Conservation (phyloP, 2,797 vertebrate genomes). For the Propithecus deckenii region DNA sequence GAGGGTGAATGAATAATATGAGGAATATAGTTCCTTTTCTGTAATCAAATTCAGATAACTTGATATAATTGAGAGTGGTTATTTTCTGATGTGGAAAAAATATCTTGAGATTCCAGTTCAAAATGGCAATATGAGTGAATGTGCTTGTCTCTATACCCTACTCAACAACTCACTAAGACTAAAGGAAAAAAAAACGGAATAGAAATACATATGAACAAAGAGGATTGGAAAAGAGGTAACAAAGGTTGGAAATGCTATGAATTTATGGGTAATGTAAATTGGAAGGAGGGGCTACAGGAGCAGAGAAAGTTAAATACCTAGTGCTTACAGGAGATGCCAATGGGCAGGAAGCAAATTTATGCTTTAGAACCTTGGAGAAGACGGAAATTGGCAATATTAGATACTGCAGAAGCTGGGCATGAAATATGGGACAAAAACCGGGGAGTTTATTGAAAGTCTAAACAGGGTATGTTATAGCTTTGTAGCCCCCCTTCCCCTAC, state of each 20-base stretch:
- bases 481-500: neutral
- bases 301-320: neutral
- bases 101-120: neutral
- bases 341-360: neutral
- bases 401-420: neutral
- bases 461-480: neutral
- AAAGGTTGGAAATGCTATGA: neutral
- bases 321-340: neutral
- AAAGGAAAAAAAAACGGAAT: neutral
- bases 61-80: neutral
- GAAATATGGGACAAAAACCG: neutral
- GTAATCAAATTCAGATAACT: neutral
- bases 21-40: neutral
- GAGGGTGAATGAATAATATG: neutral
- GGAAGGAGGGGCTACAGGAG: neutral
- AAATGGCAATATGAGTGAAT: neutral
- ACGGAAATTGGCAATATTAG: neutral
- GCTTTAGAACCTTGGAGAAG: neutral
- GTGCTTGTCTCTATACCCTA: neutral
- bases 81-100: neutral
- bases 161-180: neutral
- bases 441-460: neutral
- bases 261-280: neutral
- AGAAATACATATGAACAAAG: neutral
- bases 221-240: neutral